Conservation (phyloP, 2,888 invertebrate species). For the Noctua fimbriata region DNA sequence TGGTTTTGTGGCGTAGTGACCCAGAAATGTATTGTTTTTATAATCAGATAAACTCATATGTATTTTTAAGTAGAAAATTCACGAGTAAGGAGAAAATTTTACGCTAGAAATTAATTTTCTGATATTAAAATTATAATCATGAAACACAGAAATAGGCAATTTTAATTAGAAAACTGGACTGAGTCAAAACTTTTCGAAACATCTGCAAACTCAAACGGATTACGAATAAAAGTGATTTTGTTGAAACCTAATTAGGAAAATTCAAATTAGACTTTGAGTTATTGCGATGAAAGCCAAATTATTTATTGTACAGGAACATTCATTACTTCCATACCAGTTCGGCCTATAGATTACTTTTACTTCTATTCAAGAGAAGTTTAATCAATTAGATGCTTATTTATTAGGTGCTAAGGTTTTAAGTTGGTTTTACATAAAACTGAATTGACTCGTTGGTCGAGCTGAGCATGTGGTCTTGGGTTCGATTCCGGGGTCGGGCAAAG, state of each 20-base stretch:
- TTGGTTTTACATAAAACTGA: background rate
- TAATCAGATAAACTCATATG: slow-evolving; percentile 25
- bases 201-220: slow-evolving; percentile 56
- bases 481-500: too few species aligned
- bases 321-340: slow-evolving; percentile 3
- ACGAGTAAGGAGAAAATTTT: background rate
- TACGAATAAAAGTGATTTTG: slow-evolving; percentile 48
- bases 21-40: slow-evolving; percentile 16
- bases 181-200: slow-evolving; percentile 48
- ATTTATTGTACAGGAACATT: slow-evolving; percentile 17
- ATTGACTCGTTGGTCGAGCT: too few species aligned
- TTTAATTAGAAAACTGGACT: slow-evolving; percentile 48
- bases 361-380: background rate
- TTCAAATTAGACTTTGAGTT: slow-evolving; percentile 41
- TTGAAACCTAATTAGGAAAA: slow-evolving; percentile 50
- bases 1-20: slow-evolving; percentile 40
- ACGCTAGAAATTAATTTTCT: background rate
- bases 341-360: background rate
- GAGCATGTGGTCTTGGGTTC: too few species aligned
- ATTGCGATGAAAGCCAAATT: slow-evolving; percentile 26
- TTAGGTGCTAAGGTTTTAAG: background rate
- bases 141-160: slow-evolving; percentile 37
- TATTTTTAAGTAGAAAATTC: background rate
- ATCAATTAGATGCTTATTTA: background rate
- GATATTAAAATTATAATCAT: slow-evolving; percentile 31